Conservation (phyloP, 2,888 invertebrate species). For the Volucella inanis region DNA sequence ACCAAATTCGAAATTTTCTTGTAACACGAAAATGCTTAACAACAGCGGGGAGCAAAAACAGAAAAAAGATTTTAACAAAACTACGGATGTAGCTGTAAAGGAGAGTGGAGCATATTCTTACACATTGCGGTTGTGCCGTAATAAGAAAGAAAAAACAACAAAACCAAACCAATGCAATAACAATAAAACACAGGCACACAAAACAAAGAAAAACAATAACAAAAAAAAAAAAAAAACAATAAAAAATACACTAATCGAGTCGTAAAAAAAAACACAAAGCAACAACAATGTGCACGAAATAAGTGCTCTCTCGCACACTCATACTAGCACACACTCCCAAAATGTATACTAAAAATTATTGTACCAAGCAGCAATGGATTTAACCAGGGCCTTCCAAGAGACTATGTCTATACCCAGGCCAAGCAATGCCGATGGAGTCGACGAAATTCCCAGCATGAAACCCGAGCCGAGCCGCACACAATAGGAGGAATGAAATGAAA, state of each 20-base stretch:
- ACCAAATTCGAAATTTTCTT: no score
- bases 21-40: no score
- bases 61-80: conserved; percentile 27
- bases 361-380: conserved; percentile 73
- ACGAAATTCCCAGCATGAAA: conserved; percentile 72
- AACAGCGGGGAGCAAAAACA: neutral
- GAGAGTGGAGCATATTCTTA: conserved; percentile 43
- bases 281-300: conserved; percentile 52
- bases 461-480: conserved; percentile 55
- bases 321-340: conserved; percentile 13
- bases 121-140: conserved; percentile 23
- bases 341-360: conserved; percentile 63
- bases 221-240: conserved; percentile 55
- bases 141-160: conserved; percentile 34
- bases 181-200: neutral
- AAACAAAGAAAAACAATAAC: conserved; percentile 23
- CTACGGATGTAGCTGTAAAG: conserved; percentile 1
- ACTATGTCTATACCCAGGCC: conserved; percentile 75
- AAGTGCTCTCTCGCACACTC: neutral
- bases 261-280: conserved; percentile 41
- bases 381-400: conserved; percentile 75
- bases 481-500: conserved; percentile 13
- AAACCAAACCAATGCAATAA: neutral
- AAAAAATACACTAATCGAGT: conserved; percentile 4
- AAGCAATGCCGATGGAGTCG: conserved; percentile 64